phyloP scores from a whole-genome alignment of 2,113 vertebrate genomes.

The Chunga burmeisteri region DNA sequence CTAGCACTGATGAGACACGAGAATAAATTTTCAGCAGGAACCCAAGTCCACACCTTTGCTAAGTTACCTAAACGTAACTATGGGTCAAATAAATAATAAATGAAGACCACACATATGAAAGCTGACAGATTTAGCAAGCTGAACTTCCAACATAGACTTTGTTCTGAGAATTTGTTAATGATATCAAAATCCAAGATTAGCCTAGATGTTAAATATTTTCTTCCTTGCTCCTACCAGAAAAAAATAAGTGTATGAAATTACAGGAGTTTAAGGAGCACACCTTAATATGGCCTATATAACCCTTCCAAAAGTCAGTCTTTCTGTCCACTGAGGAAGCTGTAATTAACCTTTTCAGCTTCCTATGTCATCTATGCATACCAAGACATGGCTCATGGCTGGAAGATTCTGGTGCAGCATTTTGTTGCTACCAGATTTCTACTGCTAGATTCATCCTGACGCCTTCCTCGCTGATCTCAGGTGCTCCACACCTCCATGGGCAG shows the following conservation, averaged over 20 bases:
- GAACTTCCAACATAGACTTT: background rate
- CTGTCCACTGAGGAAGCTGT: background rate
- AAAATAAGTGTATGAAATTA: background rate
- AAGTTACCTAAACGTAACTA: background rate
- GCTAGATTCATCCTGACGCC: fast-evolving
- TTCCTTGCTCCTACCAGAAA: background rate
- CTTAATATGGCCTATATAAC: background rate
- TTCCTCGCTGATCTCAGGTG: background rate
- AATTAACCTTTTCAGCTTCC: background rate
- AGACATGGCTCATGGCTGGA: background rate
- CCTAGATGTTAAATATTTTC: background rate
- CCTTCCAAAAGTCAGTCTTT: background rate
- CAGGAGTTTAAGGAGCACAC: background rate
- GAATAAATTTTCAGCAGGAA: background rate
- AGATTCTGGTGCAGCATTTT: background rate
- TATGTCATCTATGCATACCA: background rate
- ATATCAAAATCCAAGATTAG: background rate
- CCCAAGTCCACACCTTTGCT: background rate
- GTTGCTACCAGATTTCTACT: background rate
- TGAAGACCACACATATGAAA: background rate
- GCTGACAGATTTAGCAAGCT: background rate
- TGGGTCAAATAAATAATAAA: background rate
- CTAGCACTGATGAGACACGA: background rate
- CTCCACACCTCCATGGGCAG: background rate
- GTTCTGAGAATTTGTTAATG: background rate